A percentile compares a stretch with the other conserved stretches of the same genome.
Evolutionary conservation across 1,140 invertebrate species (phyloP).

Genomic region (Drosophila varians): DNA sequence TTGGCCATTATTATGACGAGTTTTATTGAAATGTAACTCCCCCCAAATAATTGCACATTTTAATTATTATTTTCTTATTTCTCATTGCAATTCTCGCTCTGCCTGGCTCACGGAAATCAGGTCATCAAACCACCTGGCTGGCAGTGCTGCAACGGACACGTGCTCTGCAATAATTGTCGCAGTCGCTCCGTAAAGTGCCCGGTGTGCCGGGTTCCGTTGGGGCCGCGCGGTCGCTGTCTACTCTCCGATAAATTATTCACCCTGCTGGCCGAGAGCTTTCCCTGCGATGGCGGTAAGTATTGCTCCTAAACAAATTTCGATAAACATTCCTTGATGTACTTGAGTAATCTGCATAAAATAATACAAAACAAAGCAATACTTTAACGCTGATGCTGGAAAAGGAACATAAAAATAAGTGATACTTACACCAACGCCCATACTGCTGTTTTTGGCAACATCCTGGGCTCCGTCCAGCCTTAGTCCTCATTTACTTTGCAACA

Average conservation of each 20-base stretch:
- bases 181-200: constrained; percentile 83
- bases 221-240: constrained; percentile 83
- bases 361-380: constrained; percentile 5
- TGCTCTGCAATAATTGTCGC: constrained; percentile 83
- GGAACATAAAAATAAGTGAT: background rate
- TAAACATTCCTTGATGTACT: constrained; percentile 1
- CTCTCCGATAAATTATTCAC: constrained; percentile 84
- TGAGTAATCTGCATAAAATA: constrained; percentile 32
- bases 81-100: background rate
- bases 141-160: constrained; percentile 84
- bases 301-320: constrained; percentile 13
- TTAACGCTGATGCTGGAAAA: background rate
- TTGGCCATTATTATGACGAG: background rate
- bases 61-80: background rate
- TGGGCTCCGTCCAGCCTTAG: too few species aligned
- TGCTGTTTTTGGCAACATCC: constrained; percentile 22
- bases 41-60: constrained; percentile 25
- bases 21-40: constrained; percentile 25
- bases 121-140: constrained; percentile 83
- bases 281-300: constrained; percentile 80
- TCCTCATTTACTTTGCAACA: constrained; percentile 39
- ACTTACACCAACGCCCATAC: background rate
- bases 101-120: constrained; percentile 45
- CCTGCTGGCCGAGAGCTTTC: constrained; percentile 83
- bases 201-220: constrained; percentile 82